Conservation (phyloP, 2,888 invertebrate species). For the Clusia tigrina region DNA sequence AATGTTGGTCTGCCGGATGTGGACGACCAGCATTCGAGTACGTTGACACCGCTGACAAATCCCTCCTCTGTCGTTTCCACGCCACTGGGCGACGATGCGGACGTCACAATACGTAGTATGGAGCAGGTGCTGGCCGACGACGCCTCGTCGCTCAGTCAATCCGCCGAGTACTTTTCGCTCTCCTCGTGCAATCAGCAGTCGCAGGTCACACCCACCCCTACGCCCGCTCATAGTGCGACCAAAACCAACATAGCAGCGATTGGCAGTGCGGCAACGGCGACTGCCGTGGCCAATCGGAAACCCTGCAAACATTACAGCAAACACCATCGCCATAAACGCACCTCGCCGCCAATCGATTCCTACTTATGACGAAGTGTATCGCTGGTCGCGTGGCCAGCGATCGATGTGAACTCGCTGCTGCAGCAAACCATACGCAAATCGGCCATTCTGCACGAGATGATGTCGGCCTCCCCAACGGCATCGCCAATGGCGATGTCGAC, state of each 20-base stretch:
- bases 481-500: slow-evolving; percentile 41
- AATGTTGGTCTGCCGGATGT: slow-evolving; percentile 41
- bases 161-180: slow-evolving; percentile 60
- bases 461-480: too few species aligned
- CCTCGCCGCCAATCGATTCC: slow-evolving; percentile 50
- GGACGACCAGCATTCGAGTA: slow-evolving; percentile 47
- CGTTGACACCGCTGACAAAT: slow-evolving; percentile 53
- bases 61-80: slow-evolving; percentile 41
- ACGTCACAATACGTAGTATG: slow-evolving; percentile 50
- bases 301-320: slow-evolving; percentile 54
- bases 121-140: slow-evolving; percentile 45
- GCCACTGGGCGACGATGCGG: slow-evolving; percentile 36
- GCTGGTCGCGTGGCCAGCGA: slow-evolving; percentile 66
- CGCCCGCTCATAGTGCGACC: slow-evolving; percentile 5
- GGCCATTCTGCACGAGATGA: slow-evolving; percentile 59
- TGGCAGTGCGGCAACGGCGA: slow-evolving; percentile 29
- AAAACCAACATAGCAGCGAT: slow-evolving; percentile 8
- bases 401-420: slow-evolving; percentile 62
- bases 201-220: slow-evolving; percentile 31
- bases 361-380: slow-evolving; percentile 66
- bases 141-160: slow-evolving; percentile 57
- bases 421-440: slow-evolving; percentile 63
- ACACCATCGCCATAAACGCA: slow-evolving; percentile 56
- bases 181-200: slow-evolving; percentile 49
- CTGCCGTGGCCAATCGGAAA: slow-evolving; percentile 31